Conservation (phyloP, 2,113 vertebrate genomes). For the Nibea albiflora region DNA sequence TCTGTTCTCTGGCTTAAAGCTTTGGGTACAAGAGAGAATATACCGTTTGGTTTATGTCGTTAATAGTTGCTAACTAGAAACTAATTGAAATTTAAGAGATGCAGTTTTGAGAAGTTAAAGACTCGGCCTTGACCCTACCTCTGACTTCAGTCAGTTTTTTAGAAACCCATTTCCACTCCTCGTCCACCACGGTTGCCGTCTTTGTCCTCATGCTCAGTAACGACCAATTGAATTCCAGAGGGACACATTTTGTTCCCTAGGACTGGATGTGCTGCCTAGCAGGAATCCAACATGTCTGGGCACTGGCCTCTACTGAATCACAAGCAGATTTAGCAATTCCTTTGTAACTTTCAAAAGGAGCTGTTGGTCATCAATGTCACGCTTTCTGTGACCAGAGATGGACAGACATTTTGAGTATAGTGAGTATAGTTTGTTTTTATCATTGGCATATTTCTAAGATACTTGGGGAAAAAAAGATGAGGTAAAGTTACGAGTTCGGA, state of each 20-base stretch:
- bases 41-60: constrained; percentile 4
- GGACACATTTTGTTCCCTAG: constrained; percentile 48
- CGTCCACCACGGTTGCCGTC: constrained; percentile 20
- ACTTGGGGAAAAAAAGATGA: no score
- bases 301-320: constrained; percentile 45
- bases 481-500: constrained; percentile 34
- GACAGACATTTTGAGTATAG: constrained; percentile 19
- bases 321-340: constrained; percentile 51
- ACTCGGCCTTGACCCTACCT: background rate
- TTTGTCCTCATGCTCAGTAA: constrained; percentile 19
- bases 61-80: constrained; percentile 2
- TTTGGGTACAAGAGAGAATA: constrained; percentile 1
- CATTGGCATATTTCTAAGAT: background rate
- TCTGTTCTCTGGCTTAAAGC: constrained; percentile 26
- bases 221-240: constrained; percentile 25
- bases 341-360: constrained; percentile 20
- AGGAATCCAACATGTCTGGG: constrained; percentile 55
- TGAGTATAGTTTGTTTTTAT: background rate
- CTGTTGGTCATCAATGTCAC: constrained; percentile 25
- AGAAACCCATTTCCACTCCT: constrained; percentile 37
- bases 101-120: background rate
- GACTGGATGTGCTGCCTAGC: constrained; percentile 57
- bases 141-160: constrained; percentile 9
- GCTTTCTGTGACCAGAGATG: constrained; percentile 27
- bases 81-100: constrained; percentile 2